These are phyloP conservation scores for Canis aureus DNA, from an alignment of 2,113 vertebrate species.

Conservation along the genomic window DNA sequence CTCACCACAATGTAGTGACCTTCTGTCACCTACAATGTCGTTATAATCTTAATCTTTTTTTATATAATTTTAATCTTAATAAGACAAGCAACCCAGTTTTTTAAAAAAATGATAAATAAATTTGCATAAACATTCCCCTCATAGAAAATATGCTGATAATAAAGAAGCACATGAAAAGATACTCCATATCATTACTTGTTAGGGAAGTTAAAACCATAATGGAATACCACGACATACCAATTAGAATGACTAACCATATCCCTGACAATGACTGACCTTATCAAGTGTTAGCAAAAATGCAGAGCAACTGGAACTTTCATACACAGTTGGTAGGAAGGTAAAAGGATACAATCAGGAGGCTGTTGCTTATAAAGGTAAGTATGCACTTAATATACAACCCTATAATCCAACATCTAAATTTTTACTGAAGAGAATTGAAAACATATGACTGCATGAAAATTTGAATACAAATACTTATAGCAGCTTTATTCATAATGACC, in stretches of 20 bases:
- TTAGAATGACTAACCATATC: background rate
- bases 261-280: background rate
- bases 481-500: background rate
- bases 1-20: background rate
- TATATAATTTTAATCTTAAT: background rate
- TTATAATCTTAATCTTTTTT: background rate
- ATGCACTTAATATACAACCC: background rate
- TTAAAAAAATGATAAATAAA: background rate
- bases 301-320: background rate
- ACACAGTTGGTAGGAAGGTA: background rate
- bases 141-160: background rate
- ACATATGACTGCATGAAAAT: background rate
- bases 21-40: background rate
- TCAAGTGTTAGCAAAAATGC: background rate
- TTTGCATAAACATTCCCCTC: slow-evolving; percentile 10
- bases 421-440: slow-evolving; percentile 38
- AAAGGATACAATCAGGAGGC: background rate
- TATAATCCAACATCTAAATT: background rate
- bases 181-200: background rate
- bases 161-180: slow-evolving; percentile 17
- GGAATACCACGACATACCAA: background rate
- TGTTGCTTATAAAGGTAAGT: background rate
- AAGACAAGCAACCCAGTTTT: background rate
- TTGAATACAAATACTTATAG: background rate
- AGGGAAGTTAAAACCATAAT: background rate